Conservation (phyloP, 37 sponge, comb jelly and placozoan species). For the Tethya wilhelma region DNA sequence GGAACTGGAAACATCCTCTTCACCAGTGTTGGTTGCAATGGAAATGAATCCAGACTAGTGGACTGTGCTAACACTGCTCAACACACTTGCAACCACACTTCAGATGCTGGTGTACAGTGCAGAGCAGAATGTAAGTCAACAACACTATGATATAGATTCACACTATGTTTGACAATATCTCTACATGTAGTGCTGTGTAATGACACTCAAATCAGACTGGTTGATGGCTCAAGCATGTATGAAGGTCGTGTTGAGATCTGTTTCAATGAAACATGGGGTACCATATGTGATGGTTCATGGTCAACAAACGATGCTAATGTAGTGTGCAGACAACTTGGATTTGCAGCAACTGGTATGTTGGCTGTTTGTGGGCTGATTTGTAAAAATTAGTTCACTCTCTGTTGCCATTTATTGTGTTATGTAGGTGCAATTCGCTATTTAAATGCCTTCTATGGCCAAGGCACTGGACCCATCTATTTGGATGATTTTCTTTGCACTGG, state of each 20-base stretch:
- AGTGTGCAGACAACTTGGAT: slow-evolving; percentile 21
- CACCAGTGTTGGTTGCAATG: background rate
- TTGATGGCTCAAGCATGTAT: background rate
- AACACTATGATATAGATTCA: too few species aligned
- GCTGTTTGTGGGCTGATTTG: too few species aligned
- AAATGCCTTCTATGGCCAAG: slow-evolving; percentile 17
- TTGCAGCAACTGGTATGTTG: slow-evolving; percentile 6
- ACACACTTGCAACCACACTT: background rate
- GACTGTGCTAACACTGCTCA: background rate
- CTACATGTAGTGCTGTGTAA: too few species aligned
- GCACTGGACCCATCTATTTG: slow-evolving; percentile 28
- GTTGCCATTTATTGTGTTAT: too few species aligned
- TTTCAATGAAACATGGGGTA: slow-evolving; percentile 9
- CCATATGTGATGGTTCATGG: slow-evolving; percentile 7
- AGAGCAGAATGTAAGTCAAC: slow-evolving; percentile 3
- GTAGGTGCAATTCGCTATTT: too few species aligned
- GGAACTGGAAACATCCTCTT: background rate
- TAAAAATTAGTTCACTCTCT: too few species aligned
- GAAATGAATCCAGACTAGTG: background rate
- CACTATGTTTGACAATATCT: too few species aligned
- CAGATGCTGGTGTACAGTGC: background rate
- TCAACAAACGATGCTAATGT: background rate
- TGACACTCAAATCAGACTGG: background rate
- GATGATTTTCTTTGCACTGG: slow-evolving; percentile 7
- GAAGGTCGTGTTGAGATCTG: slow-evolving; percentile 7